Evolutionary conservation across 2,888 invertebrate species (phyloP).

Genomic region (Ischnura elegans): DNA sequence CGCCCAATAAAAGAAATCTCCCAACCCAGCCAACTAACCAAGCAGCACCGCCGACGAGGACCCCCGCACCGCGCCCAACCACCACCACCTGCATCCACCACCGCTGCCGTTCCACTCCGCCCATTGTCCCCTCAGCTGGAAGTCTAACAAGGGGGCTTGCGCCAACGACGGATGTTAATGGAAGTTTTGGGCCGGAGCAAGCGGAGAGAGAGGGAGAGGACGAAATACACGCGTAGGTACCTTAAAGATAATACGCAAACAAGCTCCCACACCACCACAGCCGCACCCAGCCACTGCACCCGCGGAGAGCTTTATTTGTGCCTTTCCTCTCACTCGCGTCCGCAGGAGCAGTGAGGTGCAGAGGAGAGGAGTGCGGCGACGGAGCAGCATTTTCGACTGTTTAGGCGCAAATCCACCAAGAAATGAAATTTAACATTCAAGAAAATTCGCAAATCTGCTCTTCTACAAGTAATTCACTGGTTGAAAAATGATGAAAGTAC

Average conservation of each 20-base stretch:
- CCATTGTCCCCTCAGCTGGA: constrained; percentile 3
- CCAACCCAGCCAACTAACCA: background rate
- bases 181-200: constrained; percentile 24
- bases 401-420: too few species aligned
- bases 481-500: too few species aligned
- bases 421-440: too few species aligned
- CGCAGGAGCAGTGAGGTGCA: background rate
- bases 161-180: background rate
- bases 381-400: too few species aligned
- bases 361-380: background rate
- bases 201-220: background rate
- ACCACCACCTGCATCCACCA: background rate
- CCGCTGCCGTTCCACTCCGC: too few species aligned
- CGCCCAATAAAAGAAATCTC: background rate
- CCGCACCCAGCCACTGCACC: background rate
- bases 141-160: constrained; percentile 34
- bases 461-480: too few species aligned
- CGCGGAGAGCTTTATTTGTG: background rate
- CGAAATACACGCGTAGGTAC: background rate
- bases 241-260: constrained; percentile 29
- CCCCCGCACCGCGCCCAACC: background rate
- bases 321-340: background rate
- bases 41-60: background rate
- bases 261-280: background rate
- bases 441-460: too few species aligned